Conservation (phyloP, 2,113 vertebrate species). For the Bucco capensis region DNA sequence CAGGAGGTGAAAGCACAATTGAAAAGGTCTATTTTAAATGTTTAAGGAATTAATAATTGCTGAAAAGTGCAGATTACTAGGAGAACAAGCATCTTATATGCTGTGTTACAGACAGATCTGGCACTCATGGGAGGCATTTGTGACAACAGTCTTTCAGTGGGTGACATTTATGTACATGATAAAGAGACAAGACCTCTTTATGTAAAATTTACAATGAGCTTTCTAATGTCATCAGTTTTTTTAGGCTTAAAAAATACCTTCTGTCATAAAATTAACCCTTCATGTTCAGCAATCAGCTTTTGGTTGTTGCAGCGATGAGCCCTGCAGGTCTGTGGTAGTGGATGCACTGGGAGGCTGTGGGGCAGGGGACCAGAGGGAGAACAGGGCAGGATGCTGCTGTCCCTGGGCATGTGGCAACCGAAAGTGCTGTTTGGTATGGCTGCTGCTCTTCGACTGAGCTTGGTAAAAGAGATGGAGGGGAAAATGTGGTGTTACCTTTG, state of each 20-base stretch:
- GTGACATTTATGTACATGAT: slow-evolving; percentile 61
- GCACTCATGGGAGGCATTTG: slow-evolving; percentile 53
- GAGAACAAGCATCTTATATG: slow-evolving; percentile 34
- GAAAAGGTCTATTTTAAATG: slow-evolving; percentile 55
- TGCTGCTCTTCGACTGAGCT: background rate
- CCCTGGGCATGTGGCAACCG: rapidly evolving
- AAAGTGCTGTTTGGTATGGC: background rate
- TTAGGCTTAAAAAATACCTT: background rate
- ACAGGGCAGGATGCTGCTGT: background rate
- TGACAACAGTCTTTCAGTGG: slow-evolving; percentile 64
- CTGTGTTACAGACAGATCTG: background rate
- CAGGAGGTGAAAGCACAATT: slow-evolving; percentile 22
- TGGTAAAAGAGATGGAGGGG: background rate
- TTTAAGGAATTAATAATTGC: slow-evolving; percentile 57
- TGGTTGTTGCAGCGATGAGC: background rate
- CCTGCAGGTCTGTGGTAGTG: rapidly evolving
- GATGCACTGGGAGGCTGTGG: rapidly evolving
- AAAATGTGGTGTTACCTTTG: background rate
- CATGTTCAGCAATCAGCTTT: rapidly evolving
- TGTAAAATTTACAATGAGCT: slow-evolving; percentile 47
- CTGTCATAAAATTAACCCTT: background rate
- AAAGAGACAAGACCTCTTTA: slow-evolving; percentile 40
- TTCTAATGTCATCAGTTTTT: slow-evolving; percentile 40
- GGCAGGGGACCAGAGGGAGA: background rate
- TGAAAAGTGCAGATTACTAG: slow-evolving; percentile 36